These are phyloP conservation scores for Helostoma temminkii DNA, from an alignment of 2,797 vertebrate species.

Conservation along the genomic window DNA sequence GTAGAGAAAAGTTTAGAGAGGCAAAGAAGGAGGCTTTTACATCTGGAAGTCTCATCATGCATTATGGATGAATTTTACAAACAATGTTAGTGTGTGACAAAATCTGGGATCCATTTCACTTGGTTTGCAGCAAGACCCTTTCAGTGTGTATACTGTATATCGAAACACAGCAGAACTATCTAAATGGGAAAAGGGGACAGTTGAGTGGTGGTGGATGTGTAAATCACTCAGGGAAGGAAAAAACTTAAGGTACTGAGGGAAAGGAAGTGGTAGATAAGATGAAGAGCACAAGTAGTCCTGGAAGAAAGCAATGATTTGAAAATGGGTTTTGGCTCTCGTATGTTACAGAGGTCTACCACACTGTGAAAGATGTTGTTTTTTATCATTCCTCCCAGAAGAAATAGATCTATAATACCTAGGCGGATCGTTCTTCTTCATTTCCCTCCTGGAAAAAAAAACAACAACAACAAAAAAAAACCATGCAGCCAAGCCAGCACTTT, in stretches of 20 bases:
- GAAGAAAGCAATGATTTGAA: conserved; percentile 56
- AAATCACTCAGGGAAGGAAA: conserved; percentile 37
- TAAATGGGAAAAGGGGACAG: conserved; percentile 40
- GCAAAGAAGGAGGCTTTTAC: conserved; percentile 12
- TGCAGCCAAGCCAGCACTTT: conserved; percentile 60
- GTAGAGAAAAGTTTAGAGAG: conserved; percentile 41
- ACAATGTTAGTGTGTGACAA: conserved; percentile 43
- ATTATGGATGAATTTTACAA: conserved; percentile 42
- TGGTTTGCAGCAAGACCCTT: conserved; percentile 18
- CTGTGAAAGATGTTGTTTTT: conserved; percentile 49
- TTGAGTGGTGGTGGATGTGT: conserved; percentile 38
- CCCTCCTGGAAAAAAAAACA: conserved; percentile 30
- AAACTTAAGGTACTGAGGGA: conserved; percentile 14
- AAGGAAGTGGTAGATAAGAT: conserved; percentile 50
- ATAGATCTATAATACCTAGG: conserved; percentile 47
- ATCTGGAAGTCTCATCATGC: conserved; percentile 20
- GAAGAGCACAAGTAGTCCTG: conserved; percentile 31
- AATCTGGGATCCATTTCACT: conserved; percentile 48
- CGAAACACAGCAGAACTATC: conserved; percentile 43
- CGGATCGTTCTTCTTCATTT: conserved; percentile 47
- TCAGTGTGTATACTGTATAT: conserved; percentile 2
- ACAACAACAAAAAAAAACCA: conserved; percentile 40
- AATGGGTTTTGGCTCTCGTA: conserved; percentile 44
- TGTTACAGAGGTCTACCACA: conserved; percentile 47
- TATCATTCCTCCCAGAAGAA: conserved; percentile 51